Evolutionary conservation across 92 coral and sea anemone species (phyloP).

Genomic region (Bergia sp.): DNA sequence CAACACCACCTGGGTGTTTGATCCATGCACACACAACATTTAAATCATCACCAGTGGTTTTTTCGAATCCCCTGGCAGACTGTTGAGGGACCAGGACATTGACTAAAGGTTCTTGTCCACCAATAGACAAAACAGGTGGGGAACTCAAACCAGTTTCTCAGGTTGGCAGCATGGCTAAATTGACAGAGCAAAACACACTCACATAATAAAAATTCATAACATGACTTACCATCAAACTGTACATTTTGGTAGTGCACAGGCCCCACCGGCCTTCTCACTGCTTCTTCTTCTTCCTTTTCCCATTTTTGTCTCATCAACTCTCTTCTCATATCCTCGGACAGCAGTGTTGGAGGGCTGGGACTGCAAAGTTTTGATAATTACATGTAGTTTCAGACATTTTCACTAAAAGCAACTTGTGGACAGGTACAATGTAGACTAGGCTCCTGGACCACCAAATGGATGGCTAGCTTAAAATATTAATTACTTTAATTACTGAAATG

Average conservation of each 20-base stretch:
- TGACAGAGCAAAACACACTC: no score
- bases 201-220: neutral
- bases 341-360: slow-evolving; percentile 86
- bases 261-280: slow-evolving; percentile 82
- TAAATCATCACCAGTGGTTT: no score
- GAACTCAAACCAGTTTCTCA: no score
- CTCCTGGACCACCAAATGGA: neutral
- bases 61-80: no score
- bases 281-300: slow-evolving; percentile 93
- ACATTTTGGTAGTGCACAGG: slow-evolving; percentile 96
- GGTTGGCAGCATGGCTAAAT: no score
- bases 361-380: slow-evolving; percentile 1
- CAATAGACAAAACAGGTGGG: no score
- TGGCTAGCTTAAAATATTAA: no score
- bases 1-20: no score
- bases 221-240: slow-evolving; percentile 80
- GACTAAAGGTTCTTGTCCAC: no score
- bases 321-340: slow-evolving; percentile 97
- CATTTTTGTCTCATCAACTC: slow-evolving; percentile 92
- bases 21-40: no score
- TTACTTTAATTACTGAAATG: no score
- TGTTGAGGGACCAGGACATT: no score
- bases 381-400: neutral
- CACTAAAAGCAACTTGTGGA: neutral
- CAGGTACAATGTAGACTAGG: neutral